Base-by-base conservation (phyloP, 2,888 invertebrate genomes). In the Dasysyrphus albostriatus region DNA sequence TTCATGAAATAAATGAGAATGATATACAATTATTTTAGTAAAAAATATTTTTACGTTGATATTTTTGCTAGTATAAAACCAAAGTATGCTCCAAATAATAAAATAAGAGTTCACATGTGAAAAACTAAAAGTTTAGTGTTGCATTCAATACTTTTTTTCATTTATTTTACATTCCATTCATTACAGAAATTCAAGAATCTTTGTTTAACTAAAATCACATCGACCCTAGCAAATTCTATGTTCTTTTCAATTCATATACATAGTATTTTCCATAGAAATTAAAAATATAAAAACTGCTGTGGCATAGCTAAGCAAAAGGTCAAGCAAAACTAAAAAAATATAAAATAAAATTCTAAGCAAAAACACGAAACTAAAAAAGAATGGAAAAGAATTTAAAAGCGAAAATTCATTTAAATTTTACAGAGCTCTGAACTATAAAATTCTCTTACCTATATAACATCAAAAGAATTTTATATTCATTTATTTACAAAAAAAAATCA, bases 371-470 rank as follows among this genome's bases (percentile, higher is more conserved):
- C 32, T 42, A 9, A 16, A n/a, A 14, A 29, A 10, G 19, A 59
- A 54, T 73, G 47, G 37, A 74, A 44, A 49, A 77, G 49, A 32
- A 72, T 42, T 82, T 49, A 5, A 42, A 37, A 47, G 47, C 42
- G n/a, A 47, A 70, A 83, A 83, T 70, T 69, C 74, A 63, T 63
- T 75, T 78, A 79, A 83, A 78, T 65, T 79, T 74, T 37, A 79
- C 61, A 61, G 61, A 63, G 69, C 73, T 78, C 59, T 78, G 78
- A 61, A 54, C 39, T 63, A 42, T 44, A 56, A 79, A 69, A 56
- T 63, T 42, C 47, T 74, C 44, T 54, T 58, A 24, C 24, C 24
- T 24, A 24, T 24, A 49, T 37, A 34, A 49, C 32, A 44, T 61
- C 61, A 61, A 61, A 44, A 63, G 63, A 63, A 63, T 63, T 44